Base-by-base conservation (phyloP, 37 sponge, comb jelly and placozoan genomes). In the Spongia lamella region DNA sequence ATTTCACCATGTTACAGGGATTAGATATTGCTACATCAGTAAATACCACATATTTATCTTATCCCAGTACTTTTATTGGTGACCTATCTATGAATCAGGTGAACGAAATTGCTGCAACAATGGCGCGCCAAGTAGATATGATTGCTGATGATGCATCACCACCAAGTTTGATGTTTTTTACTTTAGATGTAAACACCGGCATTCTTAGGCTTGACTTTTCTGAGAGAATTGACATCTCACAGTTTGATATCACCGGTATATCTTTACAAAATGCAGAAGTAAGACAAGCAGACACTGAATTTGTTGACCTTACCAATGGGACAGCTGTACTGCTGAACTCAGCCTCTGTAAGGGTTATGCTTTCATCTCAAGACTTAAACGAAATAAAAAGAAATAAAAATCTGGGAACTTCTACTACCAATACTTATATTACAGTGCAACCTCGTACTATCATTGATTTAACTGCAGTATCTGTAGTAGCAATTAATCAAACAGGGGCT, bases 131-230 rank as follows among this genome's bases (percentile, higher is more conserved):
- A 64, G 78, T 70, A 19, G 38, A 67, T 20, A 75, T 50, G 24
- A 90, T 90, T 16, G 86, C 82, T 7, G 90, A 90, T 78, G 86
- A 89, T 40, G 56, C 61, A 37, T 53, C 72, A 13, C 86, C 93
- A 20, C 93, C 93, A 38, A 75, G 75, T 38, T 72, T 93, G 27
- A 56, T 89, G 4, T 75, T 71, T 56, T 93, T 88, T 64, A 78
- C 81, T 15, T 78, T 93, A 3, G 83, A 93, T 74, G n/a, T 93
- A 49, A 71, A 93, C 83, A 56, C 30, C 29, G 90, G 90, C 2
- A 58, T 56, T 36, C 66, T 88, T 14, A 72, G 34, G 36, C 76
- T 93, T 2, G 78, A 63, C 56, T 88, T 88, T 58, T 85, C 90
- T 43, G 89, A 93, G 38, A 66, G 53, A 31, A 65, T 93, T n/a